Percentiles rank a stretch among this genome's conserved stretches.
These are phyloP conservation scores for Mesorhabditis spiculigera DNA, from an alignment of 2,888 invertebrate species.

Conservation along the genomic window DNA sequence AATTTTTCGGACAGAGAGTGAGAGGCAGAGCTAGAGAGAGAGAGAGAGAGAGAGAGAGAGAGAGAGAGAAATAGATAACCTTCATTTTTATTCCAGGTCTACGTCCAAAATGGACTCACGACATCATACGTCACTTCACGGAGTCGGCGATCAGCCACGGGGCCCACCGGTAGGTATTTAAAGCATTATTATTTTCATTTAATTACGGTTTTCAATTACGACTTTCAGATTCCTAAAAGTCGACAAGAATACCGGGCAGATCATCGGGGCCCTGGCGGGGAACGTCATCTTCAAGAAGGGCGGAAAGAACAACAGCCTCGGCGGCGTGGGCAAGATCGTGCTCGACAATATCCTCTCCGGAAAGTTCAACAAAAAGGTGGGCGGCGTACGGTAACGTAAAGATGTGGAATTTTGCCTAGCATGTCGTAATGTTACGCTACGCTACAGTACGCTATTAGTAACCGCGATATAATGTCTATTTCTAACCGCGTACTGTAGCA, in stretches of 20 bases:
- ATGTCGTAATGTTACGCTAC: no score
- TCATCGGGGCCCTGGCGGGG: slow-evolving; percentile 54
- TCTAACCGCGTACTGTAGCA: no score
- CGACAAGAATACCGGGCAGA: slow-evolving; percentile 31
- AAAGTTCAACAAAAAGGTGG: slow-evolving; percentile 52
- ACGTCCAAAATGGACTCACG: not conserved
- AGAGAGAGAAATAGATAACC: no score
- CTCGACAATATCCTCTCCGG: slow-evolving; percentile 56
- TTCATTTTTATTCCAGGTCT: not conserved
- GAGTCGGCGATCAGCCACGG: not conserved
- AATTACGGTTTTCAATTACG: no score
- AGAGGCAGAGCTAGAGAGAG: no score
- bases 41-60: no score
- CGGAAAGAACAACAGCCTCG: slow-evolving; percentile 51
- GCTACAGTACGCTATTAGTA: no score
- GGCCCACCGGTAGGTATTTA: not conserved
- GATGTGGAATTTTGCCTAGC: no score
- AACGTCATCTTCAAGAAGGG: slow-evolving; percentile 53
- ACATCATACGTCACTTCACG: not conserved
- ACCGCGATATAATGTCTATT: no score
- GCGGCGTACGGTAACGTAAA: not conserved
- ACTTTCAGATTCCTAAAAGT: not conserved
- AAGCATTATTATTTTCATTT: no score
- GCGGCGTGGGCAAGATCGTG: slow-evolving; percentile 54
- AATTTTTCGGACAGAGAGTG: no score